Percentiles rank a stretch among this genome's conserved stretches.
These are phyloP conservation scores for Catocala sponsa DNA, from an alignment of 2,888 invertebrate genomes.

Conservation along the genomic window DNA sequence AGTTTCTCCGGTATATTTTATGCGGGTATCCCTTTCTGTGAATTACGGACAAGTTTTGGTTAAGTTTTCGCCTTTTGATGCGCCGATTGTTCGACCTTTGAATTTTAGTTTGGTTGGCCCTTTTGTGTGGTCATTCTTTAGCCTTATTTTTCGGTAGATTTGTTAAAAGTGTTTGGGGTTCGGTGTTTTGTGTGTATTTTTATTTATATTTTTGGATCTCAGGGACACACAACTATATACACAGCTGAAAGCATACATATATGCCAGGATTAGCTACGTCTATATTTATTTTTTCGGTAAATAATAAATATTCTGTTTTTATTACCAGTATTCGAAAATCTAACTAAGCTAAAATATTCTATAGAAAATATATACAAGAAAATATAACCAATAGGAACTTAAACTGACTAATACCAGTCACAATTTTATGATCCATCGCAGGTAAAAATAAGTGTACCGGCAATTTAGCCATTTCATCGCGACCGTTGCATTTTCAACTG, in stretches of 20 bases:
- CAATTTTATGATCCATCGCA: slow-evolving; percentile 27
- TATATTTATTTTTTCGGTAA: too few relatives aligned
- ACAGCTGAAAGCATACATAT: too few relatives aligned
- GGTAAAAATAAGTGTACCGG: slow-evolving; percentile 21
- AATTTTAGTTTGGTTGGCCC: slow-evolving; percentile 39
- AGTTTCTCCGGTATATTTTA: slow-evolving; percentile 51
- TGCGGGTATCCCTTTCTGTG: slow-evolving; percentile 51
- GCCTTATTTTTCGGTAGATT: slow-evolving; percentile 11
- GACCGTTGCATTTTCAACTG: slow-evolving; percentile 46
- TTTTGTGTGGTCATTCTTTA: slow-evolving; percentile 18
- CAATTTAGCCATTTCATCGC: slow-evolving; percentile 40
- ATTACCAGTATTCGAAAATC: too few relatives aligned
- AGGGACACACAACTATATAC: too few relatives aligned
- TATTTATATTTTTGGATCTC: too few relatives aligned
- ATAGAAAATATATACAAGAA: background rate
- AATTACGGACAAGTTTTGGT: slow-evolving; percentile 51
- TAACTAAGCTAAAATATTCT: background rate
- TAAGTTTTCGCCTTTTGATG: slow-evolving; percentile 50
- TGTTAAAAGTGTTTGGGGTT: background rate
- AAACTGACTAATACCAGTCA: background rate
- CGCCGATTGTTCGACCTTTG: slow-evolving; percentile 44
- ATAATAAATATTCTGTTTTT: too few relatives aligned
- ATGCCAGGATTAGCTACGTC: too few relatives aligned
- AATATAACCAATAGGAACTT: background rate
- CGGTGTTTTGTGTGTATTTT: background rate